Evolutionary conservation across 2,888 invertebrate species (phyloP).

Genomic region (Entomobrya multifasciata): DNA sequence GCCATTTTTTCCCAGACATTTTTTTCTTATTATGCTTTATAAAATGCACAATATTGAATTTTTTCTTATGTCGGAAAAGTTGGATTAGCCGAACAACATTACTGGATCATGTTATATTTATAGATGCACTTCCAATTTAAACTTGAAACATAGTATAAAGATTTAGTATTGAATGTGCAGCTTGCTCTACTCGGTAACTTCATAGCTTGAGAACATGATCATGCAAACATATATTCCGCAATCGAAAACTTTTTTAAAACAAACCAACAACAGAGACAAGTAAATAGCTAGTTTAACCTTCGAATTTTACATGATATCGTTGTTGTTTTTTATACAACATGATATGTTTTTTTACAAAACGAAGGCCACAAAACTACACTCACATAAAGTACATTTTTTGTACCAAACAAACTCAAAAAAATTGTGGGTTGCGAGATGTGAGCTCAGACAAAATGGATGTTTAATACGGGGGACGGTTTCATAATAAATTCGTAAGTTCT

Average conservation of each 20-base stretch:
- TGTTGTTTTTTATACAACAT: background rate
- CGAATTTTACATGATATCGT: background rate
- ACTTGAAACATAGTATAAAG: background rate
- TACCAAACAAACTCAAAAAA: background rate
- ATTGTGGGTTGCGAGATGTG: background rate
- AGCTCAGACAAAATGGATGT: background rate
- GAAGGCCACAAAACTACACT: background rate
- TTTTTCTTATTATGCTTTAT: no score
- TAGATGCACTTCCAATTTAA: background rate
- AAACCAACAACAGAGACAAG: background rate
- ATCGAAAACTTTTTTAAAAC: conserved; percentile 13
- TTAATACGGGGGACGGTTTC: background rate
- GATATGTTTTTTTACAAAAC: background rate
- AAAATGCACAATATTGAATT: no score
- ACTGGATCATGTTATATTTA: conserved; percentile 17
- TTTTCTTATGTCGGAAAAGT: background rate
- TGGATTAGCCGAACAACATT: conserved; percentile 24
- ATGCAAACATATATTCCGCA: conserved; percentile 11
- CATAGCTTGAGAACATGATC: no score
- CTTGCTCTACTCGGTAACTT: no score
- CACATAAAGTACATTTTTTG: no score
- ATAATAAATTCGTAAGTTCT: background rate
- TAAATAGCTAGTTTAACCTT: conserved; percentile 17
- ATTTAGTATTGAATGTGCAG: no score
- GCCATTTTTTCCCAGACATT: no score